Evolutionary conservation across 2,113 vertebrate species (phyloP), one percentile per base, ranked within the genome.

Genomic region (Athene noctua): DNA sequence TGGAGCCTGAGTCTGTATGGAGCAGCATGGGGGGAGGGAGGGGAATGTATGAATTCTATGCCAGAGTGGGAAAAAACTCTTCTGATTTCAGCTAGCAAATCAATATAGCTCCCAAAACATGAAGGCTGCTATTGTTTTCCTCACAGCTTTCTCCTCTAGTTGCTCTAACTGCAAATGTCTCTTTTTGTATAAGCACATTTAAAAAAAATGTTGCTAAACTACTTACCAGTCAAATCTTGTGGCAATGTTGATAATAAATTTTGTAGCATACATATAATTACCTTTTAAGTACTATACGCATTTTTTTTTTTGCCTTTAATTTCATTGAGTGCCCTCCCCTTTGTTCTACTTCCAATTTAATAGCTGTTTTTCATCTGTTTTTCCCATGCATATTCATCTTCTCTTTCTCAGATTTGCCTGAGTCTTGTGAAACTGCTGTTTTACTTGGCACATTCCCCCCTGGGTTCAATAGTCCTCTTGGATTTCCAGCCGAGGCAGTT

Each of bases 401-500:
- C 78, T 92, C 80, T 86, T 80, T 94, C 90, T 66, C 98, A 99
- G 99, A 98, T 99, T 95, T 99, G 99, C 97, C 96, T 99, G 92
- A 98, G 98, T 85, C 98, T 99, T 93, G 98, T 98, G 86, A 95
- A 98, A 81, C 98, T 99, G 84, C 98, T 99, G 66, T 98, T 99
- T 97, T 99, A 99, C 97, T 98, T 99, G 81, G 98, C 99, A 73
- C 97, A 96, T 95, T 99, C 99, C 27, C 99, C 99, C 20, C 97
- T 99, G 96, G 99, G 99, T 89, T 99, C 99, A 11, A 98, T 99
- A 96, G 98, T 97, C 51, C 98, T 99, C 88, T 97, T 99, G 98
- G 99, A 99, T 98, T 99, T 99, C 97, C 99, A 99, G 97, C 99
- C 99, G 2, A 98, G 98, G 55, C 99, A 99, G 98, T 99, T 99